Percentiles rank a stretch among this genome's conserved stretches.
These are phyloP conservation scores for Agonopterix arenella DNA, from an alignment of 2,888 invertebrate genomes.

Conservation along the genomic window DNA sequence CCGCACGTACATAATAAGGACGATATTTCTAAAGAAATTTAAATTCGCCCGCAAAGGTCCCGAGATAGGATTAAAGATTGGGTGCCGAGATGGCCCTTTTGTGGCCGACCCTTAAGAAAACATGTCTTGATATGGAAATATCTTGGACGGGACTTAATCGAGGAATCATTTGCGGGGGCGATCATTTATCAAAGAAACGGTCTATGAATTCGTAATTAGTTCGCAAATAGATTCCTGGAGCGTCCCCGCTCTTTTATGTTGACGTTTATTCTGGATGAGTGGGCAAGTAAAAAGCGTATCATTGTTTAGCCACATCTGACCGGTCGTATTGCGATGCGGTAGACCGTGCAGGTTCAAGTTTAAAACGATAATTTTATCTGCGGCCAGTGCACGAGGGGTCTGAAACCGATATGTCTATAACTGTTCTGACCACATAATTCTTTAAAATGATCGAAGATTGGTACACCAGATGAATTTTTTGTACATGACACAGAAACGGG, in stretches of 20 bases:
- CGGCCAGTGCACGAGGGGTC: conserved; percentile 11
- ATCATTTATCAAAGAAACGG: conserved; percentile 64
- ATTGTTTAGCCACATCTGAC: conserved; percentile 50
- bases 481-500: conserved; percentile 1
- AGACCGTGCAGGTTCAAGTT: conserved; percentile 51
- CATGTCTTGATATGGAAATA: conserved; percentile 77
- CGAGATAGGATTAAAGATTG: conserved; percentile 78
- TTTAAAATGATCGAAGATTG: conserved; percentile 7
- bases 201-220: conserved; percentile 64
- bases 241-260: conserved; percentile 35
- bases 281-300: conserved; percentile 48
- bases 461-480: not conserved
- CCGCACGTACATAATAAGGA: conserved; percentile 76
- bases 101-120: conserved; percentile 76
- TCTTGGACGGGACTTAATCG: conserved; percentile 66
- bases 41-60: conserved; percentile 76
- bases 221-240: conserved; percentile 36
- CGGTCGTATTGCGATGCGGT: conserved; percentile 55
- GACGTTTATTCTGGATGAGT: conserved; percentile 60
- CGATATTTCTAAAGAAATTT: conserved; percentile 78
- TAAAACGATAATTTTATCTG: conserved; percentile 60
- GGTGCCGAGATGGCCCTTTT: conserved; percentile 74
- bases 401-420: conserved; percentile 17
- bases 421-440: conserved; percentile 20
- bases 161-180: conserved; percentile 69